These are phyloP conservation scores for Dolichopus griseipennis DNA, from an alignment of 2,888 invertebrate genomes.

Conservation along the genomic window DNA sequence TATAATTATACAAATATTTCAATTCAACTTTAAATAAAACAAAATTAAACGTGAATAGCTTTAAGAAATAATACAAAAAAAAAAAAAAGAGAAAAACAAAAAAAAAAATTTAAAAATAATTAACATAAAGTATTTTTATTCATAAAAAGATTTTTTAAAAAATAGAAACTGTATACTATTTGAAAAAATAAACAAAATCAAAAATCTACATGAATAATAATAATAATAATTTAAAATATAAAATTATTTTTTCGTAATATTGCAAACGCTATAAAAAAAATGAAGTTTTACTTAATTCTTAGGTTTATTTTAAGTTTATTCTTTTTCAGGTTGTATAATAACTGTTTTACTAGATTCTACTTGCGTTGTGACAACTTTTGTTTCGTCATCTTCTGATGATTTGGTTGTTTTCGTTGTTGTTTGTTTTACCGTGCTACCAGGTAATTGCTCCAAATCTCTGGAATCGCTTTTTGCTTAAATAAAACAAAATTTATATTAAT, in stretches of 20 bases:
- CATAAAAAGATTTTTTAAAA: neutral
- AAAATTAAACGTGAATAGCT: neutral
- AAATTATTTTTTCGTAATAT: slow-evolving; percentile 5
- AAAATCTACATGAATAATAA: slow-evolving; percentile 2
- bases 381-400: neutral
- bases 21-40: neutral
- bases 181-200: neutral
- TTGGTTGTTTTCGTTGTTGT: neutral
- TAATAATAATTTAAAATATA: neutral
- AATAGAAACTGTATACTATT: neutral
- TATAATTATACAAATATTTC: neutral
- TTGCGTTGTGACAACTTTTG: neutral
- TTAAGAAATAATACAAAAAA: neutral
- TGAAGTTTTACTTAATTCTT: neutral
- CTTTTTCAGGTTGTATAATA: neutral
- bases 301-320: neutral
- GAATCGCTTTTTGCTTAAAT: slow-evolving; percentile 4
- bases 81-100: neutral
- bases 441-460: slow-evolving; percentile 7
- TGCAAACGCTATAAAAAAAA: neutral
- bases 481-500: neutral
- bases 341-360: neutral
- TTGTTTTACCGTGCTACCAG: neutral
- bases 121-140: slow-evolving; percentile 5
- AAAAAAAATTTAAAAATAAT: neutral